Evolutionary conservation across 2,888 invertebrate genomes (phyloP).

Genomic region (Heliconius ethilla): DNA sequence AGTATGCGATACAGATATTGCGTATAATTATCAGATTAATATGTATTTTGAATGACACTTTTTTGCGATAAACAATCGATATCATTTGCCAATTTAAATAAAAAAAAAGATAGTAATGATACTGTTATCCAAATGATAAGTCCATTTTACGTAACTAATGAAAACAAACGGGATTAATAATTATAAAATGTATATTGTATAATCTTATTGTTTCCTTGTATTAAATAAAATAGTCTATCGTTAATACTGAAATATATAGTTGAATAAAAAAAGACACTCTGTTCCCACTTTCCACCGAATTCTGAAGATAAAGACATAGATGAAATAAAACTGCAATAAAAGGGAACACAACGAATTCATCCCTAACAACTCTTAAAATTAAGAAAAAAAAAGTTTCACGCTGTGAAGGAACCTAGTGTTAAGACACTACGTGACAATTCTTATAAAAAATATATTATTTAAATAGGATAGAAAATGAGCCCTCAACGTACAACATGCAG

Average conservation of each 20-base stretch:
- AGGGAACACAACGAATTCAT: too few relatives aligned
- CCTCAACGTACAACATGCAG: not conserved
- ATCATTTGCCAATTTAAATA: not conserved
- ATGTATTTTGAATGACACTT: constrained; percentile 7
- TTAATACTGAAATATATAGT: too few relatives aligned
- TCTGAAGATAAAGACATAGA: too few relatives aligned
- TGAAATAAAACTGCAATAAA: too few relatives aligned
- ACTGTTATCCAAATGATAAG: constrained; percentile 1
- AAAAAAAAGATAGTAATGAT: constrained; percentile 8
- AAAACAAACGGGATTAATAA: not conserved
- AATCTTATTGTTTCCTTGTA: not conserved
- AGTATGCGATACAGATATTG: not conserved
- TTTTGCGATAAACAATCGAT: constrained; percentile 4
- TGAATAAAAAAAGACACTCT: too few relatives aligned
- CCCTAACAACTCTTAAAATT: too few relatives aligned
- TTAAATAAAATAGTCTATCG: too few relatives aligned
- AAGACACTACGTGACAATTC: too few relatives aligned
- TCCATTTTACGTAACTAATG: not conserved
- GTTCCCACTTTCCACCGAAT: too few relatives aligned
- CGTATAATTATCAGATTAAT: constrained; percentile 2
- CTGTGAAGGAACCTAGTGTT: too few relatives aligned
- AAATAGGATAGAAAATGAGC: not conserved
- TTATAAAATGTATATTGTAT: not conserved
- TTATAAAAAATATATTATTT: not conserved
- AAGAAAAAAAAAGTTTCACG: too few relatives aligned